Base-by-base conservation (phyloP, 2,888 invertebrate genomes). In the Nudaria mundana region DNA sequence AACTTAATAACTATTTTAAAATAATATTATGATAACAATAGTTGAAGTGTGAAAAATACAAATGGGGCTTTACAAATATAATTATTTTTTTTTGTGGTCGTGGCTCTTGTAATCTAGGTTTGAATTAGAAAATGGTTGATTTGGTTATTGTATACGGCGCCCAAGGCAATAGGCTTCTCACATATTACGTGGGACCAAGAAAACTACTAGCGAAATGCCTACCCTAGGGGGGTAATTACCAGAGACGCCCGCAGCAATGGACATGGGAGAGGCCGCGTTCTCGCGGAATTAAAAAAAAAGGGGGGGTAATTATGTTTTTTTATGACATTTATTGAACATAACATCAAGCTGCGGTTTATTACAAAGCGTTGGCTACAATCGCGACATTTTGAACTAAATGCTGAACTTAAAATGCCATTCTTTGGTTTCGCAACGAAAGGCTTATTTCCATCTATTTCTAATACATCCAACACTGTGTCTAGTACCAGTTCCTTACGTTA, bases 361-460 rank as follows among this genome's bases (percentile, higher is more conserved):
- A 81, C 77, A 81, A 81, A 79, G 72, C 73, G 39, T 40, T 48
- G 52, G 50, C 57, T 46, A 45, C 18, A 30, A n/a, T 41, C 46
- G 47, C 45, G 42, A 42, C 41, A 40, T 44, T 35, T 52, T 37
- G 37, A 39, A 44, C 33, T 46, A 56, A 53, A 50, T 39, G 43
- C 49, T 47, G 42, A 56, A 54, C 8, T 47, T 43, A 61, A 78
- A 75, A 76, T 73, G 76, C 72, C 71, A 58, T 55, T 78, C 78
- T 77, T 78, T 78, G 78, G 76, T 76, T 57, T 71, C 63, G 63
- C 64, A 71, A 42, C 36, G 40, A 62, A 63, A 37, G 46, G 53
- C 56, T 5, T 45, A 42, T 37, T 62, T 60, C 40, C 48, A 40
- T 44, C 48, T 40, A 34, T 40, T 40, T 37, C 6, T 36, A 26